These are phyloP conservation scores for Sialis fuliginosa DNA, from an alignment of 2,888 invertebrate genomes.

Conservation along the genomic window DNA sequence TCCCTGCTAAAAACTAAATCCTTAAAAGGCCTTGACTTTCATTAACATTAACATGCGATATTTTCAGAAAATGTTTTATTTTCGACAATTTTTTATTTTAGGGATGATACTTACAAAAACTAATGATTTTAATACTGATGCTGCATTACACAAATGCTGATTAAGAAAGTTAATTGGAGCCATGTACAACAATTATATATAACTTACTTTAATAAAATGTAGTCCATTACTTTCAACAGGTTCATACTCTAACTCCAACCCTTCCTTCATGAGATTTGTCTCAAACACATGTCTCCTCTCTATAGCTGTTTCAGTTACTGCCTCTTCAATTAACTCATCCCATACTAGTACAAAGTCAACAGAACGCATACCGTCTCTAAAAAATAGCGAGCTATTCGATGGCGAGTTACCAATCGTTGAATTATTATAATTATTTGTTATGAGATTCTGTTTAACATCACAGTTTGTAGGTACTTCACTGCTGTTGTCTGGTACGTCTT, in stretches of 20 bases:
- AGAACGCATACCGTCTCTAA: constrained; percentile 49
- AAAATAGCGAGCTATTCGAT: constrained; percentile 29
- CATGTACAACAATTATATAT: neutral
- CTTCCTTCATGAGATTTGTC: constrained; percentile 51
- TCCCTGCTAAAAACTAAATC: no score
- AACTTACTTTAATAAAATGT: constrained; percentile 54
- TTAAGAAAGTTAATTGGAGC: no score
- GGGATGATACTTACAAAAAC: constrained; percentile 5
- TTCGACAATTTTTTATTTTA: no score
- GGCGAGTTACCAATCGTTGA: no score
- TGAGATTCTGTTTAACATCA: no score
- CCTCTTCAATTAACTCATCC: constrained; percentile 39
- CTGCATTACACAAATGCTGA: no score
- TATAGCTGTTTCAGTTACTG: constrained; percentile 22
- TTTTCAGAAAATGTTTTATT: no score
- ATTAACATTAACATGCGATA: no score
- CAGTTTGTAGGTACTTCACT: no score
- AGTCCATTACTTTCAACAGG: constrained; percentile 45
- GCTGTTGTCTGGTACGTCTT: no score
- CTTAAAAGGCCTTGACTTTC: no score
- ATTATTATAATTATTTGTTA: no score
- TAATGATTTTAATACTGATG: constrained; percentile 2
- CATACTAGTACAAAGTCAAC: constrained; percentile 69
- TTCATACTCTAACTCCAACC: constrained; percentile 55
- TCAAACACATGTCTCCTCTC: constrained; percentile 46